Base-by-base conservation (phyloP, 2,797 vertebrate species). In the Morelia viridis region DNA sequence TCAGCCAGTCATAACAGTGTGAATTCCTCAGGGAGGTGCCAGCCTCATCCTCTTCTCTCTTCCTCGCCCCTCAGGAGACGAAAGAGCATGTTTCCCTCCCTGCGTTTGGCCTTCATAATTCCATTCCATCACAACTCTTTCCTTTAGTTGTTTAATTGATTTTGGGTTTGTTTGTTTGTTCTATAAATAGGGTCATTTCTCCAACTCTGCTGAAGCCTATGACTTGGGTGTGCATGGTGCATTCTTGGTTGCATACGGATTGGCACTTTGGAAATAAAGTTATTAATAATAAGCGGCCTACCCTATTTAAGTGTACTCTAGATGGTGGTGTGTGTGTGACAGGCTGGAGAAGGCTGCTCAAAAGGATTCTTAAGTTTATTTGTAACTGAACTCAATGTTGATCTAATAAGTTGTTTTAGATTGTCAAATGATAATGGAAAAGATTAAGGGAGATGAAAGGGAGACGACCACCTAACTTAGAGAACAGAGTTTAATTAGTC, bases 321-420 rank as follows among this genome's bases (percentile, higher is more conserved):
- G 19, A 41, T 76, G 41, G 1, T 76, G 35, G 71, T 76, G 0
- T 76, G 35, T 76, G 35, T 41, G 7, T 22, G 17, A 22, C 22
- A 76, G 8, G 35, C 31, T 41, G 35, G 35, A 76, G 19, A 41
- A 76, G 8, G 7, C 41, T 76, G 10, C 35, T 41, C 35, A 76
- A 41, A 28, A 61, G 10, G 17, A 65, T 46, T 58, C 26, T 26
- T 50, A 31, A 0, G 7, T 50, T 46, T 84, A 26, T 15, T 89
- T 15, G 58, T 50, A 71, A 53, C 68, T 56, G 35, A 90, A 90
- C 11, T 1, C 62, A n/a, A 1, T 12, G 3, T 3, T 92, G 22
- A 83, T 13, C 31, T 88, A 93, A 94, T 89, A 15, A 4, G 7
- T 89, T 53, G 7, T 89, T n/a, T 64, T 87, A 90, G 31, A 61